A percentile compares a stretch with the other conserved stretches of the same genome.
phyloP scores from a whole-genome alignment of 2,113 vertebrate species.

The Forbesichthys papilliferus region DNA sequence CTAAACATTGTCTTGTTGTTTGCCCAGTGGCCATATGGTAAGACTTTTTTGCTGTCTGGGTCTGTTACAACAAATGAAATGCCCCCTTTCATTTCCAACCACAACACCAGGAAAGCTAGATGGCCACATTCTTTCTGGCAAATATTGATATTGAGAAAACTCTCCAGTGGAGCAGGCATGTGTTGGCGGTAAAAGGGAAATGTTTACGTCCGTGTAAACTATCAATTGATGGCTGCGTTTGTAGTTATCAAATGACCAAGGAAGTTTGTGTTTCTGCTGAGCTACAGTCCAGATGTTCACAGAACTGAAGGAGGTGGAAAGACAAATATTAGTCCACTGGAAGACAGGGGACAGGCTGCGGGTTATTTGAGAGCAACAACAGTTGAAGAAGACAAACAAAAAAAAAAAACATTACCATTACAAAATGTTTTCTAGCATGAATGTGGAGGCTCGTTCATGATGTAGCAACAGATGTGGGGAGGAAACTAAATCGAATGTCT shows the following conservation, averaged over 20 bases:
- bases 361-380: slow-evolving; percentile 64
- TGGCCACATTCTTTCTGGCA: slow-evolving; percentile 12
- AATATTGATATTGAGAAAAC: slow-evolving; percentile 20
- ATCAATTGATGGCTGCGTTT: slow-evolving; percentile 21
- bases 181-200: slow-evolving; percentile 37
- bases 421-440: not conserved
- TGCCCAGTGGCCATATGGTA: not conserved
- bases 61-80: slow-evolving; percentile 1
- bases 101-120: slow-evolving; percentile 12
- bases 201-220: slow-evolving; percentile 68
- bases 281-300: slow-evolving; percentile 70
- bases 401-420: slow-evolving; percentile 21
- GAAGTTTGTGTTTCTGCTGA: slow-evolving; percentile 62
- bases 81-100: not conserved
- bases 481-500: slow-evolving; percentile 26
- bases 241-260: slow-evolving; percentile 58
- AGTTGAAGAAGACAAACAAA: slow-evolving; percentile 20
- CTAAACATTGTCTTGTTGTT: not conserved
- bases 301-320: slow-evolving; percentile 65
- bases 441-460: not conserved
- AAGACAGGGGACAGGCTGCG: slow-evolving; percentile 51
- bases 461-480: slow-evolving; percentile 40
- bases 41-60: not conserved
- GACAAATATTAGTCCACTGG: slow-evolving; percentile 79
- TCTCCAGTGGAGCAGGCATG: slow-evolving; percentile 17